Evolutionary conservation across 2,888 invertebrate genomes (phyloP).

Genomic region (Lycophotia porphyrea): DNA sequence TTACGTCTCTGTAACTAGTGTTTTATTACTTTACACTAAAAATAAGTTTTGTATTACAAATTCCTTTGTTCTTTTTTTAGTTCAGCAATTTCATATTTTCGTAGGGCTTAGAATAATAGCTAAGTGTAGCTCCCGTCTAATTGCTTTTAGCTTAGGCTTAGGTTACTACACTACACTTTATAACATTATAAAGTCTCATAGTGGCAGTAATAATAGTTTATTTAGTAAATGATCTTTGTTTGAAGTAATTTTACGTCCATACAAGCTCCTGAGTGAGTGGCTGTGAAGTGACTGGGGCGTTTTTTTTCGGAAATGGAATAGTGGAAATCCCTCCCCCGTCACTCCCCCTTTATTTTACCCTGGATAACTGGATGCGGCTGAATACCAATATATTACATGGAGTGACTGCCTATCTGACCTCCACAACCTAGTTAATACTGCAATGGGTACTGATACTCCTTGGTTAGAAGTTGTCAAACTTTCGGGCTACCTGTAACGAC

Average conservation of each 20-base stretch:
- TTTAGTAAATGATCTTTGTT: neutral
- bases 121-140: neutral
- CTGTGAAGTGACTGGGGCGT: neutral
- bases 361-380: no score
- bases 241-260: neutral
- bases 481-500: no score
- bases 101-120: neutral
- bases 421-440: no score
- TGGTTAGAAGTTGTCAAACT: no score
- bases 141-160: neutral
- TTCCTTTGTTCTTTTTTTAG: neutral
- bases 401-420: no score
- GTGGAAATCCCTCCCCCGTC: neutral
- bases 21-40: conserved; percentile 14
- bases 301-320: neutral
- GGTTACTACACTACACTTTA: no score
- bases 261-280: neutral
- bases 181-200: neutral
- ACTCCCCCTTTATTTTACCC: no score
- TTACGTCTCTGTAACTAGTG: conserved; percentile 8
- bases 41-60: conserved; percentile 14
- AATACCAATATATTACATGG: no score
- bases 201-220: neutral
- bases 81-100: neutral
- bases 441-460: no score